Base-by-base conservation (phyloP, 2,797 vertebrate species). In the Micromesistius poutassou region DNA sequence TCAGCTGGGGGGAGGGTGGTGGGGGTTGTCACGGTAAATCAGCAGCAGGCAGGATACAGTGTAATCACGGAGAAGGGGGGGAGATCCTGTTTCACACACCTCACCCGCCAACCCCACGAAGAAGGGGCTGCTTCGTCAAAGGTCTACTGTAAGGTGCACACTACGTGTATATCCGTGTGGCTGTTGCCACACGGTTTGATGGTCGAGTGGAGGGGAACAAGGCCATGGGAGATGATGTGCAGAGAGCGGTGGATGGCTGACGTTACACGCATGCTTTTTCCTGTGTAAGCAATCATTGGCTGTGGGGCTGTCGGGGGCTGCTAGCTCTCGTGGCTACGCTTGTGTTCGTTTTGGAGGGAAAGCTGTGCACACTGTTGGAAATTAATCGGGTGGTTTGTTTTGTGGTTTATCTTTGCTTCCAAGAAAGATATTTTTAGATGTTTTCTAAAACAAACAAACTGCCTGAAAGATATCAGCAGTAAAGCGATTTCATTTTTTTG, bases 201-300 rank as follows among this genome's bases (percentile, higher is more conserved):
- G 91, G 92, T 91, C 91, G 91, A 90, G 86, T 92, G 88, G 82
- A 91, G 91, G 87, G 78, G 84, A 87, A 87, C 91, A 89, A 90
- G 88, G 83, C 8, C 25, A 79, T 76, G 79, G 77, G 78, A 88
- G 88, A 88, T 84, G 82, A 82, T 77, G 78, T 76, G 85, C 84
- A 89, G 85, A 83, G 83, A 88, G 77, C 79, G 40, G 76, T 68
- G 82, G 86, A 87, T 83, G 83, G 82, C 89, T 91, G 87, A 80
- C 79, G 73, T 82, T 13, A 68, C 86, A 81, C 76, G 36, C 33
- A 5, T 35, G 14, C 70, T 79, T 83, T 81, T 77, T 79, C 30
- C 76, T 71, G 72, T 87, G 82, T 78, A 76, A 80, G 83, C 81
- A 81, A 66, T 72, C 35, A 12, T 36, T 30, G 31, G 19, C 50